Percentiles rank a stretch among this genome's conserved stretches.
phyloP scores from a whole-genome alignment of 2,797 vertebrate species.

The Dallia pectoralis region DNA sequence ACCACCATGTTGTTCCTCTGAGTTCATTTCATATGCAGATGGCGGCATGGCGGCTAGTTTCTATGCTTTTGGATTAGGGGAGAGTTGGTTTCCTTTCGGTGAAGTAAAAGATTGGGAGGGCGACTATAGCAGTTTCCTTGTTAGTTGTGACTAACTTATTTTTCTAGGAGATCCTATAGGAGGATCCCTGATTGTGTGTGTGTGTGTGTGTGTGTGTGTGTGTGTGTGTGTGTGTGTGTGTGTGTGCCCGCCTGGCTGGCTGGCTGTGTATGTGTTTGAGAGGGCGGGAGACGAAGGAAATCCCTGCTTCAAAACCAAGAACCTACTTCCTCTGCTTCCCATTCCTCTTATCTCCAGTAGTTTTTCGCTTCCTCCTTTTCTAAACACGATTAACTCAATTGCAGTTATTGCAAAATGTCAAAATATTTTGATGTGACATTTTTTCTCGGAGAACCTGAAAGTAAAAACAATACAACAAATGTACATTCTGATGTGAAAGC shows the following conservation, averaged over 20 bases:
- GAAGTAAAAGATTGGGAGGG: slow-evolving; percentile 26
- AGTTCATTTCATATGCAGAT: slow-evolving; percentile 30
- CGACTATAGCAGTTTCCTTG: slow-evolving; percentile 20
- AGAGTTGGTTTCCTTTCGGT: not conserved
- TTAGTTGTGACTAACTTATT: not conserved
- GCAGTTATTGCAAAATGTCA: slow-evolving; percentile 39
- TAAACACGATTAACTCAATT: slow-evolving; percentile 20
- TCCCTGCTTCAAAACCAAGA: slow-evolving; percentile 57
- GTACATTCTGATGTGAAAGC: too few species aligned
- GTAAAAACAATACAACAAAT: too few species aligned
- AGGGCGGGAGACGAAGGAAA: slow-evolving; percentile 51
- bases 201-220: too few species aligned
- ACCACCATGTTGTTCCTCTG: slow-evolving; percentile 27
- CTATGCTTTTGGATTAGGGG: slow-evolving; percentile 8
- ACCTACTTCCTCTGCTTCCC: slow-evolving; percentile 42
- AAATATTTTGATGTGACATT: not conserved
- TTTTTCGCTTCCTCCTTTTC: slow-evolving; percentile 14
- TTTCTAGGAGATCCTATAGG: not conserved
- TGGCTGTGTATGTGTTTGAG: slow-evolving; percentile 13
- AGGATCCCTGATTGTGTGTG: too few species aligned
- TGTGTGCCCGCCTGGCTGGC: too few species aligned
- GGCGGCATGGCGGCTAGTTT: slow-evolving; percentile 5
- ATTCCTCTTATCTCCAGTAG: slow-evolving; percentile 32
- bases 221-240: too few species aligned
- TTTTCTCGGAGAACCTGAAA: too few species aligned